phyloP scores from a whole-genome alignment of 2,113 vertebrate genomes.

The Seriola aureovittata region DNA sequence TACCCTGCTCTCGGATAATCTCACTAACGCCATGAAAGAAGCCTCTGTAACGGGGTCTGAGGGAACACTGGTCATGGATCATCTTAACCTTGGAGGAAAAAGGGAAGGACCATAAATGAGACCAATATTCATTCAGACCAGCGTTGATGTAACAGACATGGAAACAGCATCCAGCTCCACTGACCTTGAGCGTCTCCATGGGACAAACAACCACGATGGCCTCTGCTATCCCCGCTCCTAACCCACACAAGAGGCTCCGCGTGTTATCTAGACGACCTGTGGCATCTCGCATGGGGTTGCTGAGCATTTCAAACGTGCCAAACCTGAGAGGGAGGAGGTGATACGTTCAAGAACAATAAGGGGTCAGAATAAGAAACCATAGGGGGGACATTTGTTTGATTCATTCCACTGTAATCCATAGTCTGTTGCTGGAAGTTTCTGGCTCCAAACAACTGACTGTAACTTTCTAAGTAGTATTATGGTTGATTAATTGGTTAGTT shows the following conservation, averaged over 20 bases:
- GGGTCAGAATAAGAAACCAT: not conserved
- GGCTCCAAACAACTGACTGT: not conserved
- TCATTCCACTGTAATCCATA: not conserved
- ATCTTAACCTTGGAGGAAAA: constrained; percentile 84
- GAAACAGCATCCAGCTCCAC: not conserved
- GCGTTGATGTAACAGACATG: not conserved
- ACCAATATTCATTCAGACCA: not conserved
- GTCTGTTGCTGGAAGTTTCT: not conserved
- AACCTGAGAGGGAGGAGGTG: constrained; percentile 73
- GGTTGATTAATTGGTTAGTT: constrained; percentile 1
- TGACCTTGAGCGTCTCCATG: constrained; percentile 88
- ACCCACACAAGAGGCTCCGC: constrained; percentile 83
- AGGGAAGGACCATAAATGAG: not conserved
- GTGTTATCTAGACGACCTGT: constrained; percentile 85
- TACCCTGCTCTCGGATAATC: constrained; percentile 87
- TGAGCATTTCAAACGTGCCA: constrained; percentile 86
- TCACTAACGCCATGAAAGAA: constrained; percentile 88
- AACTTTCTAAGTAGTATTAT: not conserved
- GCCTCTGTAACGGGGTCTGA: constrained; percentile 83
- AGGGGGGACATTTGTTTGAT: not conserved
- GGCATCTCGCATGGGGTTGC: constrained; percentile 83
- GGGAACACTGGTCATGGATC: constrained; percentile 87
- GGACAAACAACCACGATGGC: constrained; percentile 86
- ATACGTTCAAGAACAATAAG: not conserved
- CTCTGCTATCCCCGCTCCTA: constrained; percentile 84